A percentile compares a stretch with the other conserved stretches of the same genome.
Evolutionary conservation across 2,113 vertebrate species (phyloP).

Genomic region (Danionella cerebrum): DNA sequence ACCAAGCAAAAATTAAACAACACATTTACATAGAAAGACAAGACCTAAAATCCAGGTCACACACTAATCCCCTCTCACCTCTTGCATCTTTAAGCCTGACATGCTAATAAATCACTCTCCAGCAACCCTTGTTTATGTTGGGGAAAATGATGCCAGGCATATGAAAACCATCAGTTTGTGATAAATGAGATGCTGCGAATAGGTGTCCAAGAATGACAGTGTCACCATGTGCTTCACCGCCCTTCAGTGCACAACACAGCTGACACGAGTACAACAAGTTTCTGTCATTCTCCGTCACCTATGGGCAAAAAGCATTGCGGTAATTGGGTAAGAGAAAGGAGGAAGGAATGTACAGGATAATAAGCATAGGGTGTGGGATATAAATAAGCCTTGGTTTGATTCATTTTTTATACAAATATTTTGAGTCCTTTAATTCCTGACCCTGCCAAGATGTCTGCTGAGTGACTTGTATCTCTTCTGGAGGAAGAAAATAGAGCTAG

Average conservation of each 20-base stretch:
- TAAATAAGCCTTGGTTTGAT: conserved; percentile 17
- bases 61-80: neutral
- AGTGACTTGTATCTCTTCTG: conserved; percentile 13
- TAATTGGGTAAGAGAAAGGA: conserved; percentile 3
- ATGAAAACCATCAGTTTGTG: conserved; percentile 58
- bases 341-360: neutral
- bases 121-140: conserved; percentile 57
- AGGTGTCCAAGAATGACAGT: conserved; percentile 59
- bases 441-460: conserved; percentile 16
- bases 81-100: conserved; percentile 34
- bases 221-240: conserved; percentile 38
- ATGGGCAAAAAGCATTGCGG: conserved; percentile 31
- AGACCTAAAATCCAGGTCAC: conserved; percentile 25
- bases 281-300: conserved; percentile 46
- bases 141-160: conserved; percentile 57
- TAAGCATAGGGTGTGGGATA: neutral
- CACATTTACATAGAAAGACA: neutral
- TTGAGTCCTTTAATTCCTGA: conserved; percentile 16
- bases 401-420: neutral
- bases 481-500: neutral
- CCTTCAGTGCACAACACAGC: conserved; percentile 36
- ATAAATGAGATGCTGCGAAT: conserved; percentile 66
- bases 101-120: conserved; percentile 59
- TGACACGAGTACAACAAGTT: conserved; percentile 43
- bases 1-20: neutral